Base-by-base conservation (phyloP, 2,888 invertebrate species). In the Pyralis farinalis region DNA sequence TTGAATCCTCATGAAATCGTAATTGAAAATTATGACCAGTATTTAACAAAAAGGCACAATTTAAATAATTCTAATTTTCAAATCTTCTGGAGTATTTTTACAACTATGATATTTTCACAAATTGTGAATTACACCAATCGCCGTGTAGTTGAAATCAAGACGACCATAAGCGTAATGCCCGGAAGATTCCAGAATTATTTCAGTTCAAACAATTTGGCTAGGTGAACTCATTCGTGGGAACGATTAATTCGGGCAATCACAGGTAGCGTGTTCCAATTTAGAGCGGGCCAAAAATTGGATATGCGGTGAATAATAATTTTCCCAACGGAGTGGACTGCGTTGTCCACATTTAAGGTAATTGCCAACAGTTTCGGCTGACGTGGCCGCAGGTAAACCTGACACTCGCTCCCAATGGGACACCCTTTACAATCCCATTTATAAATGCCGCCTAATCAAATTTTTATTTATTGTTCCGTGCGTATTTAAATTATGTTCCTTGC, bases 321-420 rank as follows among this genome's bases (percentile, higher is more conserved):
- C 88, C 86, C 84, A 49, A 58, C 56, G 80, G 85, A 81, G 54
- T 71, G 67, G 65, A 75, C 72, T 77, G 78, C 73, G 83, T 82
- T 87, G 86, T 84, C 85, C 84, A 87, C 83, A 83, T 88, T 88
- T 83, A 85, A 84, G 84, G 81, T 88, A 87, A 88, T 88, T 87
- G 83, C 79, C 70, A 78, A 70, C 83, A 78, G 82, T 87, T 86
- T 76, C 74, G 64, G 82, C 83, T 85, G 86, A 84, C 86, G 76
- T 80, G 71, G 78, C 78, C 70, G 71, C 65, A 71, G 70, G 76
- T 64, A 72, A 74, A 77, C 74, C 83, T 84, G 86, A 84, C 87
- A 79, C 71, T 76, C 70, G 60, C 61, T 75, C 86, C 78, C 86
- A 42, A 41, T 63, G 70, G 86, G 63, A 67, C 66, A 73, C 71